phyloP scores from a whole-genome alignment of 2,797 vertebrate species.

The Tragelaphus oryx region DNA sequence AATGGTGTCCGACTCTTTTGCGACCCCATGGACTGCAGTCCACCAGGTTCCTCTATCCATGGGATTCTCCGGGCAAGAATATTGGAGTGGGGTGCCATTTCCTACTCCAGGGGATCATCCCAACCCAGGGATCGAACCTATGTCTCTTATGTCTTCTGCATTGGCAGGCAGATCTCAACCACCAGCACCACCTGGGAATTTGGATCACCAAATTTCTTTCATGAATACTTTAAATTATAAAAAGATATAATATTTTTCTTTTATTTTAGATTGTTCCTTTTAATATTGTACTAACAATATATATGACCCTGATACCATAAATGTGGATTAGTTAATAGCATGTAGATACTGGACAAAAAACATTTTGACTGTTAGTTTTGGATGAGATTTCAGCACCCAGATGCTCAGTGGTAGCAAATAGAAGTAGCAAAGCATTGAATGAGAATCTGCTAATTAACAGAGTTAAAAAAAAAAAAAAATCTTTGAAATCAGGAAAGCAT shows the following conservation, averaged over 20 bases:
- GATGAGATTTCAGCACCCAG: neutral
- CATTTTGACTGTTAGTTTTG: neutral
- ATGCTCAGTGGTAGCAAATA: neutral
- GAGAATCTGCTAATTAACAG: neutral
- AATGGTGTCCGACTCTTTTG: neutral
- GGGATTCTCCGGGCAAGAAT: neutral
- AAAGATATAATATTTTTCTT: neutral
- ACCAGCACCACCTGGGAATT: neutral
- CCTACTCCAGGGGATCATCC: neutral
- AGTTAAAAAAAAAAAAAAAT: neutral
- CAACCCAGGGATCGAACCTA: neutral
- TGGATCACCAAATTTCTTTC: neutral
- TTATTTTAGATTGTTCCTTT: neutral
- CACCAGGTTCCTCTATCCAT: neutral
- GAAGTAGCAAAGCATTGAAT: neutral
- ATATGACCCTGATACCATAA: neutral
- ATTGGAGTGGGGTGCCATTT: neutral
- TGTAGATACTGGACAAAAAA: neutral
- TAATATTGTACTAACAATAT: neutral
- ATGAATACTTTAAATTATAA: constrained; percentile 24
- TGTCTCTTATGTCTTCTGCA: neutral
- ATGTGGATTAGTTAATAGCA: neutral
- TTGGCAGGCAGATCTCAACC: neutral
- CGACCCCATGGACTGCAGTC: neutral
- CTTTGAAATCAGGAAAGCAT: neutral